These are phyloP conservation scores for Psephotus haematonotus DNA, from an alignment of 2,113 vertebrate species.

Conservation along the genomic window DNA sequence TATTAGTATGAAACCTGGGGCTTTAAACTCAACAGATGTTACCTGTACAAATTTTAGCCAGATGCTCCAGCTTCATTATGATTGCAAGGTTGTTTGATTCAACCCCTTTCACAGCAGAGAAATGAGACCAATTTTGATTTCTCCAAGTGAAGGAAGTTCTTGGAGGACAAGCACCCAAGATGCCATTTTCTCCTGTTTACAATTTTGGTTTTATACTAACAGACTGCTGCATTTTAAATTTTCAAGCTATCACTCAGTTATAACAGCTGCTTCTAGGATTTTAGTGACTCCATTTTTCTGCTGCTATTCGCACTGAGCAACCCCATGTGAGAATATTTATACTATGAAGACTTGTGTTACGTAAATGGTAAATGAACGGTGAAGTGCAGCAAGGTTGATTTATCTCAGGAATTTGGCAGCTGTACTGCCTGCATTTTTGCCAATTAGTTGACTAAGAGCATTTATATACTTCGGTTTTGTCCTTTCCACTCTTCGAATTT, in stretches of 20 bases:
- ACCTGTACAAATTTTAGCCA: not conserved
- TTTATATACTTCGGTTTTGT: not conserved
- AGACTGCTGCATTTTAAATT: not conserved
- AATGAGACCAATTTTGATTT: not conserved
- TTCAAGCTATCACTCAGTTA: not conserved
- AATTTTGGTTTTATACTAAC: not conserved
- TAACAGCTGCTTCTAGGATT: not conserved
- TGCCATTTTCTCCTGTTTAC: not conserved
- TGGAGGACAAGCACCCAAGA: not conserved
- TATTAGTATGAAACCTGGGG: not conserved
- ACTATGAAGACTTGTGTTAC: not conserved
- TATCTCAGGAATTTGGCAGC: slow-evolving; percentile 1
- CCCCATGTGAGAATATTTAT: not conserved
- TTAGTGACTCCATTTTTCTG: not conserved
- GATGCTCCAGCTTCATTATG: not conserved
- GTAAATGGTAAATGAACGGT: not conserved
- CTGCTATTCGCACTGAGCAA: not conserved
- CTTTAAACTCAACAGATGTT: not conserved
- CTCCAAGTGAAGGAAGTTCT: not conserved
- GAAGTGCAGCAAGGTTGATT: not conserved
- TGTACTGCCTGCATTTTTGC: not conserved
- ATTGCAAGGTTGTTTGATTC: not conserved
- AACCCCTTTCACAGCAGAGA: not conserved
- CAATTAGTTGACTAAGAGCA: not conserved
- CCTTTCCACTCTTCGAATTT: not conserved